These are phyloP conservation scores for Gymnosoma rotundatum DNA, from an alignment of 2,888 invertebrate species.

Conservation along the genomic window DNA sequence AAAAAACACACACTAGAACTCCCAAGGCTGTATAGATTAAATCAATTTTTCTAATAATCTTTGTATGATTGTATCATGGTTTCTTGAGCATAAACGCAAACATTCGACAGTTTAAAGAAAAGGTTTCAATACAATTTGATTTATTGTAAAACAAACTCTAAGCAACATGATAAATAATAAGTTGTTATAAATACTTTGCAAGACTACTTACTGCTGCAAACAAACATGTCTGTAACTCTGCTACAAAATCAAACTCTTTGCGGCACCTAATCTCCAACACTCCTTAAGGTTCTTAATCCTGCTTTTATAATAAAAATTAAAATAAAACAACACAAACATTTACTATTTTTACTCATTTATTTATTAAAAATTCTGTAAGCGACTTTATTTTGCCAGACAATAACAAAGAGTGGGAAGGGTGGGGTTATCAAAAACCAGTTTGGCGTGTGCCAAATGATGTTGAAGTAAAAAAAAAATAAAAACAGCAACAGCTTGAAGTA, in stretches of 20 bases:
- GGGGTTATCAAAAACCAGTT: constrained; percentile 58
- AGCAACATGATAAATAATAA: constrained; percentile 56
- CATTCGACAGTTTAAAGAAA: constrained; percentile 23
- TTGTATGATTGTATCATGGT: constrained; percentile 33
- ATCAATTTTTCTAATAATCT: constrained; percentile 16
- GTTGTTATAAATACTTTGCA: constrained; percentile 43
- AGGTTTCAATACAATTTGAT: constrained; percentile 37
- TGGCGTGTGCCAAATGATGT: constrained; percentile 70
- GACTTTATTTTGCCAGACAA: constrained; percentile 33
- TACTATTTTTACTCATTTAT: constrained; percentile 15
- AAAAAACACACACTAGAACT: constrained; percentile 5
- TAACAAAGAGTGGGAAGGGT: background rate
- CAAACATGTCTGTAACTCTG: constrained; percentile 10
- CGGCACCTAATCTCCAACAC: constrained; percentile 29
- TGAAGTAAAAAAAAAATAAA: constrained; percentile 29
- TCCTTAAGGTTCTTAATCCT: constrained; percentile 49
- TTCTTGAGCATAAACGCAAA: background rate
- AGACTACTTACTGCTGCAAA: constrained; percentile 5
- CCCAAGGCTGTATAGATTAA: constrained; percentile 45
- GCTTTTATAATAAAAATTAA: background rate
- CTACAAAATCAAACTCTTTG: background rate
- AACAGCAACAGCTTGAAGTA: constrained; percentile 23
- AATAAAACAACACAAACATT: background rate
- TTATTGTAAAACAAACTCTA: constrained; percentile 44
- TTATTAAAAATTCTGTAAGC: constrained; percentile 43